Evolutionary conservation across 1,140 invertebrate species (phyloP).

Genomic region (Sycophila sp.): DNA sequence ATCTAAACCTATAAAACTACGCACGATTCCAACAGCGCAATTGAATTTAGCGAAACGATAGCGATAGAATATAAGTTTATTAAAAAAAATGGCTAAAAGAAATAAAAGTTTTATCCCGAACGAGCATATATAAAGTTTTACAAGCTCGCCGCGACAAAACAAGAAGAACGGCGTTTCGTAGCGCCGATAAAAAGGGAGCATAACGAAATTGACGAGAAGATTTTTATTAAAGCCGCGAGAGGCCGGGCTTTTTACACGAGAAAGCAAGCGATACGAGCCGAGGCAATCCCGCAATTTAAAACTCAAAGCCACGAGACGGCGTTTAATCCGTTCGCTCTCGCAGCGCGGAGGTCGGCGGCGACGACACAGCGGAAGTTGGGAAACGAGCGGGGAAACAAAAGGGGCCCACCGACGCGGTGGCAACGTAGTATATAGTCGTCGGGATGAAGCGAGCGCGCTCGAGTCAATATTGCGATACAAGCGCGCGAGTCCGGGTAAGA

Average conservation of each 20-base stretch:
- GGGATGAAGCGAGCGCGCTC: neutral
- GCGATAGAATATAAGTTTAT: too few relatives aligned
- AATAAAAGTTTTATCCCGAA: too few relatives aligned
- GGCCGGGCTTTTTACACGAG: neutral
- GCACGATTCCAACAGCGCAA: too few relatives aligned
- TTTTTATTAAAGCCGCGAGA: constrained; percentile 5
- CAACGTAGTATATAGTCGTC: neutral
- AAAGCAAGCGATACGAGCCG: too few relatives aligned
- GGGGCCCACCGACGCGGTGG: neutral
- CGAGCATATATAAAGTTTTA: too few relatives aligned
- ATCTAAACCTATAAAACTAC: too few relatives aligned
- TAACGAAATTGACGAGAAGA: neutral
- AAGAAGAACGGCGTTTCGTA: too few relatives aligned
- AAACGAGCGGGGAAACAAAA: neutral
- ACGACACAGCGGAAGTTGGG: neutral
- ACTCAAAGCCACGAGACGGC: neutral
- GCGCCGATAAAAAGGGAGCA: neutral
- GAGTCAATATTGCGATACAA: constrained; percentile 14
- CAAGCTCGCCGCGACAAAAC: too few relatives aligned
- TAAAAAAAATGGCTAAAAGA: too few relatives aligned
- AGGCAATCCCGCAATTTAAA: neutral
- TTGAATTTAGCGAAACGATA: too few relatives aligned
- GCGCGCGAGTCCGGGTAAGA: too few relatives aligned
- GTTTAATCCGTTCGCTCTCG: neutral
- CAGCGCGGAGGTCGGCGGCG: neutral